Conservation (phyloP, 2,888 invertebrate genomes). For the Caenorhabditis sp. region DNA sequence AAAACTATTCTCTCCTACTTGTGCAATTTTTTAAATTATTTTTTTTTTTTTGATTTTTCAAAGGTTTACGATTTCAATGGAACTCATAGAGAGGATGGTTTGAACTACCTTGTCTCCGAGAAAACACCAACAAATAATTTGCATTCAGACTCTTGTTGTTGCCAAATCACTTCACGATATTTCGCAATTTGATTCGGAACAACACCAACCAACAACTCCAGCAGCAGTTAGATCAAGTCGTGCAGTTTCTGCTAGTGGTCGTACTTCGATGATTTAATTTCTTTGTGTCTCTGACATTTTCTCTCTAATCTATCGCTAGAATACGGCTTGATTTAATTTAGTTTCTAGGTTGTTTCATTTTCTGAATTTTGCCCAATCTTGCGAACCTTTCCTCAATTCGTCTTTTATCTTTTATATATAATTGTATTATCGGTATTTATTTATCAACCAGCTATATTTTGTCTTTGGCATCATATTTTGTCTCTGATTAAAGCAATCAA, state of each 20-base stretch:
- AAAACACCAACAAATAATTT: no score
- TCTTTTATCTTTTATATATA: not conserved
- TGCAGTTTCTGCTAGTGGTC: slow-evolving; percentile 43
- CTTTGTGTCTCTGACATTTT: not conserved
- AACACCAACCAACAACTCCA: slow-evolving; percentile 11
- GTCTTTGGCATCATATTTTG: no score
- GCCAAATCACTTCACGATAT: slow-evolving; percentile 52
- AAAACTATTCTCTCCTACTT: not conserved
- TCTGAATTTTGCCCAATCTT: slow-evolving; percentile 3
- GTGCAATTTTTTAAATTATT: no score
- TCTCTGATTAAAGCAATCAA: no score
- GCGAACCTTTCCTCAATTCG: not conserved
- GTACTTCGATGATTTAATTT: slow-evolving; percentile 25
- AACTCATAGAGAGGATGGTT: no score
- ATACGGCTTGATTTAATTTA: not conserved
- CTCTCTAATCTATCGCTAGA: not conserved
- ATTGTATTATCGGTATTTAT: not conserved
- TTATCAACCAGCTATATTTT: not conserved
- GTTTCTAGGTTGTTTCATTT: not conserved
- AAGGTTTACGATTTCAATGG: no score
- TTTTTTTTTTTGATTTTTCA: no score
- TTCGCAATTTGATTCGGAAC: slow-evolving; percentile 27
- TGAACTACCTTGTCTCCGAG: no score
- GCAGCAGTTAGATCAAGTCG: slow-evolving; percentile 29
- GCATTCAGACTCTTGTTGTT: slow-evolving; percentile 33